Evolutionary conservation across 2,888 invertebrate species (phyloP).

Genomic region (Caenorhabditis sulstoni): DNA sequence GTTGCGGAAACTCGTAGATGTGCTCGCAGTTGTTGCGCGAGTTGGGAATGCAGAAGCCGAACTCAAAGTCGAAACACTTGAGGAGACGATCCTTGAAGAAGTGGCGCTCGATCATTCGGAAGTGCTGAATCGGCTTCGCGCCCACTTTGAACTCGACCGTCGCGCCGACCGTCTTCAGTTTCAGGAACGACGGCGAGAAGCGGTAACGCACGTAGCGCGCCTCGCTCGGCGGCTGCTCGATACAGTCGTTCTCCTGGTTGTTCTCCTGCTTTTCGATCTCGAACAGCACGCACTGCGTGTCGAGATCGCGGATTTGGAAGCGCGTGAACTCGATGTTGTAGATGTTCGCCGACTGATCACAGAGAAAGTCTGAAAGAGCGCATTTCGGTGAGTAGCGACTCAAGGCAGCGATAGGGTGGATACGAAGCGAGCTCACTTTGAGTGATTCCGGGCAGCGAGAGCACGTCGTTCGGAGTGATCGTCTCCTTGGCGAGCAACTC

Average conservation of each 20-base stretch:
- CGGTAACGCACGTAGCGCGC: slow-evolving; percentile 98
- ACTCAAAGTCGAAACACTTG: slow-evolving; percentile 99
- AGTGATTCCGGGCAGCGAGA: slow-evolving; percentile 56
- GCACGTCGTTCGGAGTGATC: slow-evolving; percentile 64
- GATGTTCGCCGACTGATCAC: slow-evolving; percentile 94
- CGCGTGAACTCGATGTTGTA: slow-evolving; percentile 98
- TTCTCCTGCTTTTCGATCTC: slow-evolving; percentile 90
- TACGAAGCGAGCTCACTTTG: slow-evolving; percentile 50
- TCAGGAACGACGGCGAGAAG: slow-evolving; percentile 95
- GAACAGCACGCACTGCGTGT: slow-evolving; percentile 91
- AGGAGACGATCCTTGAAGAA: slow-evolving; percentile 90
- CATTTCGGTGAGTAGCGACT: neutral
- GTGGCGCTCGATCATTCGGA: slow-evolving; percentile 98
- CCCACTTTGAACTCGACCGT: slow-evolving; percentile 99
- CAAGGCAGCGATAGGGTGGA: neutral
- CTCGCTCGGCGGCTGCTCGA: no score
- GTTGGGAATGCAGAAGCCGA: slow-evolving; percentile 98
- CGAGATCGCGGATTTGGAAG: slow-evolving; percentile 94
- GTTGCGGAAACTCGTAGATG: slow-evolving; percentile 96
- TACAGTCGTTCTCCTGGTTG: slow-evolving; percentile 20
- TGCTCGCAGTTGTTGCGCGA: slow-evolving; percentile 98
- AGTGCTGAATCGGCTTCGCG: slow-evolving; percentile 90
- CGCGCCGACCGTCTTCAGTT: slow-evolving; percentile 94
- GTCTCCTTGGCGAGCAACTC: slow-evolving; percentile 50
- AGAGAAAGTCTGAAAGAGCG: slow-evolving; percentile 88